Evolutionary conservation across 1,140 invertebrate species (phyloP).

Genomic region (Drosophila sucinea): DNA sequence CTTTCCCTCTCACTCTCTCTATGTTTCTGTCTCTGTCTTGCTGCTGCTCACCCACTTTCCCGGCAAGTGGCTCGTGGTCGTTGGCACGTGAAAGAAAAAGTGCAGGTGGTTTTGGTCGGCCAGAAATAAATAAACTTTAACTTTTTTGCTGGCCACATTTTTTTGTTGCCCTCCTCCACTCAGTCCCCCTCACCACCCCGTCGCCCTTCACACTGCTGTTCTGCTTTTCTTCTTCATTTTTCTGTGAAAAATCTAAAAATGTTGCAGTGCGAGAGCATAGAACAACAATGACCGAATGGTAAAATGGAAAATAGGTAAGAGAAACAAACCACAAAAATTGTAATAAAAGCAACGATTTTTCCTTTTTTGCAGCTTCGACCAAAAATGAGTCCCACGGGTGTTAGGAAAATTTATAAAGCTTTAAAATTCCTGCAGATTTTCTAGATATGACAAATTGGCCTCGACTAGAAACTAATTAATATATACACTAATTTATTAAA

Average conservation of each 20-base stretch:
- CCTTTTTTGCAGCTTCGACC: slow-evolving; percentile 53
- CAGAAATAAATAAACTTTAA: slow-evolving; percentile 72
- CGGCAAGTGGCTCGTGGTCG: slow-evolving; percentile 56
- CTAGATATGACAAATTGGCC: slow-evolving; percentile 41
- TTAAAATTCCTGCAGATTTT: slow-evolving; percentile 53
- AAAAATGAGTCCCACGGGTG: slow-evolving; percentile 45
- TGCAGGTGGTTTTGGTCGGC: slow-evolving; percentile 68
- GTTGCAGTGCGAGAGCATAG: slow-evolving; percentile 48
- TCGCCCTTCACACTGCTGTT: not conserved
- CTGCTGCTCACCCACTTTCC: slow-evolving; percentile 11
- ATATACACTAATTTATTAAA: not conserved
- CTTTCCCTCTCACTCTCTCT: not conserved
- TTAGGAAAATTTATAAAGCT: slow-evolving; percentile 68
- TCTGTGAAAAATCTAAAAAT: slow-evolving; percentile 61
- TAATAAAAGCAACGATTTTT: slow-evolving; percentile 53
- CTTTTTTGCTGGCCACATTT: slow-evolving; percentile 66
- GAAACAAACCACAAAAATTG: slow-evolving; percentile 62
- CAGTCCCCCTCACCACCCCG: not conserved
- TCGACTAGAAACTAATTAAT: not conserved
- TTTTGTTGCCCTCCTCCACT: slow-evolving; percentile 19
- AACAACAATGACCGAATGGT: slow-evolving; percentile 68
- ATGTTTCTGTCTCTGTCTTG: slow-evolving; percentile 3
- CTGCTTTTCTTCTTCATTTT: slow-evolving; percentile 26
- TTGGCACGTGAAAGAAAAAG: slow-evolving; percentile 74
- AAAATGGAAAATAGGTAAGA: slow-evolving; percentile 45